phyloP scores from a whole-genome alignment of 2,797 vertebrate species.

The Dicrostonyx torquatus region DNA sequence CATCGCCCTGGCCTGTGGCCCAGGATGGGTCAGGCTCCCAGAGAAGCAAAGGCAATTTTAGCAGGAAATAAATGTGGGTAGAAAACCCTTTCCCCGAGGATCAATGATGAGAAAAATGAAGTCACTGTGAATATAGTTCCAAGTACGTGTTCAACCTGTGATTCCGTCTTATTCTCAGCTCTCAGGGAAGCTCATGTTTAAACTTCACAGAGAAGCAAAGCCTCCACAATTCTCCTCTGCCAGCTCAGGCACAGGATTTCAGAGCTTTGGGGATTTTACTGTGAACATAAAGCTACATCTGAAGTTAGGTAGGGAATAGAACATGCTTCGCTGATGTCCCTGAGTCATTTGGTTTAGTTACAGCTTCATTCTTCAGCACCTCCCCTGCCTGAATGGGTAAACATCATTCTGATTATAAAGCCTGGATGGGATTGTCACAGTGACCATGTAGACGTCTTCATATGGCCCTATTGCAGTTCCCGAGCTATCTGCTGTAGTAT shows the following conservation, averaged over 20 bases:
- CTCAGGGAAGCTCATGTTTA: background rate
- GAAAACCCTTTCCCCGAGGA: background rate
- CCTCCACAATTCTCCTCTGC: background rate
- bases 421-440: background rate
- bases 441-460: background rate
- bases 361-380: background rate
- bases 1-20: background rate
- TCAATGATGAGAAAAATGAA: background rate
- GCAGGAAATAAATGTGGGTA: background rate
- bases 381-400: background rate
- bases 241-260: background rate
- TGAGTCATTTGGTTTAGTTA: background rate
- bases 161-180: background rate
- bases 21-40: background rate
- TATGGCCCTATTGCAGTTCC: background rate
- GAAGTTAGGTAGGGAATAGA: background rate
- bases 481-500: background rate
- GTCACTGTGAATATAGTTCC: background rate
- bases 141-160: background rate
- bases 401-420: background rate
- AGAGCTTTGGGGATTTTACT: background rate
- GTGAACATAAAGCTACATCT: background rate
- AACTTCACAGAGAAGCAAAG: background rate
- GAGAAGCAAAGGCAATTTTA: background rate
- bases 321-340: background rate